Conservation (phyloP, 2,113 vertebrate species). For the Rhodinocichla rosea region DNA sequence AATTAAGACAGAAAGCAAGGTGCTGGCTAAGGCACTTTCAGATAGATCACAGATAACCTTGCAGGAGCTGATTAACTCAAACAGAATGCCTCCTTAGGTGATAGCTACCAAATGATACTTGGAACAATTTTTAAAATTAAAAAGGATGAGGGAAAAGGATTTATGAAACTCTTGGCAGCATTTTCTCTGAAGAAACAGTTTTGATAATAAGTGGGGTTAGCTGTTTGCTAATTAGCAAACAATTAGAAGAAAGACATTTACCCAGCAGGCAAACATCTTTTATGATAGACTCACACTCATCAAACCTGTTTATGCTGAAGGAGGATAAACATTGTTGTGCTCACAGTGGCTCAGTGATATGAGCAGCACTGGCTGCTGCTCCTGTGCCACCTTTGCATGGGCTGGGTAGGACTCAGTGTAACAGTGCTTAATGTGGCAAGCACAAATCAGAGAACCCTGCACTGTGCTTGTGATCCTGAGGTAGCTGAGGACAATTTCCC, state of each 20-base stretch:
- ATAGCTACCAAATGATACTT: slow-evolving; percentile 16
- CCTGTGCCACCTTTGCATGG: rapidly evolving
- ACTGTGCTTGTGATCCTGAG: neutral
- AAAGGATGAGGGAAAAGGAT: neutral
- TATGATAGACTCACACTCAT: neutral
- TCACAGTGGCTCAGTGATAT: neutral
- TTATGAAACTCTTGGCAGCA: neutral
- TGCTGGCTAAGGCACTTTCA: slow-evolving; percentile 21
- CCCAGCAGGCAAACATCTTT: neutral
- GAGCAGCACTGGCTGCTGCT: neutral
- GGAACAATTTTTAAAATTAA: slow-evolving; percentile 42
- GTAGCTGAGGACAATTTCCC: neutral
- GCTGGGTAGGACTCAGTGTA: neutral
- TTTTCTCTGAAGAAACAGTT: slow-evolving; percentile 16
- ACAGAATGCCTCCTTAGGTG: neutral
- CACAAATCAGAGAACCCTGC: neutral
- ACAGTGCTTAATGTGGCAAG: neutral
- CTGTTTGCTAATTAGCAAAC: slow-evolving; percentile 45
- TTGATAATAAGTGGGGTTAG: slow-evolving; percentile 40
- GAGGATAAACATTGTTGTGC: neutral
- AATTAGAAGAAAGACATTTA: slow-evolving; percentile 44
- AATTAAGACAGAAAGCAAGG: slow-evolving; percentile 29
- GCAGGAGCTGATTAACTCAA: slow-evolving; percentile 42
- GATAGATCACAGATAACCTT: slow-evolving; percentile 34
- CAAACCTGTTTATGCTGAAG: neutral